phyloP scores from a whole-genome alignment of 2,113 vertebrate species.

The Corapipo altera region DNA sequence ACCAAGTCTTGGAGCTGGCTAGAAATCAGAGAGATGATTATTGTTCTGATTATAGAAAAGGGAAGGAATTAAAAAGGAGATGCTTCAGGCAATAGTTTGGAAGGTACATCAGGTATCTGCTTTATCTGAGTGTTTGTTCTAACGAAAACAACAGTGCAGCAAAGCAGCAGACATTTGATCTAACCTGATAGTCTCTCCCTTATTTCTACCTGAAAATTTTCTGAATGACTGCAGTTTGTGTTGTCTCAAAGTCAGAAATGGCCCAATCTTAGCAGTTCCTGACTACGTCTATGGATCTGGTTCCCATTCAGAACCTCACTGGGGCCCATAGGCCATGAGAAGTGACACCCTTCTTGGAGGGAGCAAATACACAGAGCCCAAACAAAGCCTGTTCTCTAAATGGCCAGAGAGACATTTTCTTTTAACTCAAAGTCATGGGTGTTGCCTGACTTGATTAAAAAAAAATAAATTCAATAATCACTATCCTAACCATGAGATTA shows the following conservation, averaged over 20 bases:
- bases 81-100: background rate
- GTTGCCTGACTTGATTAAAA: background rate
- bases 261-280: background rate
- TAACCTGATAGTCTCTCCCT: background rate
- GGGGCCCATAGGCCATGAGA: background rate
- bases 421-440: background rate
- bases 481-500: background rate
- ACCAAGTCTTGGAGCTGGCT: background rate
- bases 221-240: background rate
- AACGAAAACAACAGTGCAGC: background rate
- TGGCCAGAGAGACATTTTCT: background rate
- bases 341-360: background rate
- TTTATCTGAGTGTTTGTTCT: background rate
- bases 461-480: background rate
- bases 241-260: background rate
- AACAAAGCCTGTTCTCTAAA: background rate
- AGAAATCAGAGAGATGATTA: background rate
- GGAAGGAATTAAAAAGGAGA: background rate
- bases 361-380: background rate
- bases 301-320: background rate
- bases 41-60: background rate
- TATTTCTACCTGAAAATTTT: background rate
- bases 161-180: background rate
- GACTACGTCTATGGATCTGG: background rate
- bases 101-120: background rate